Conservation (phyloP, 2,113 vertebrate genomes). For the Poeciliopsis retropinna region DNA sequence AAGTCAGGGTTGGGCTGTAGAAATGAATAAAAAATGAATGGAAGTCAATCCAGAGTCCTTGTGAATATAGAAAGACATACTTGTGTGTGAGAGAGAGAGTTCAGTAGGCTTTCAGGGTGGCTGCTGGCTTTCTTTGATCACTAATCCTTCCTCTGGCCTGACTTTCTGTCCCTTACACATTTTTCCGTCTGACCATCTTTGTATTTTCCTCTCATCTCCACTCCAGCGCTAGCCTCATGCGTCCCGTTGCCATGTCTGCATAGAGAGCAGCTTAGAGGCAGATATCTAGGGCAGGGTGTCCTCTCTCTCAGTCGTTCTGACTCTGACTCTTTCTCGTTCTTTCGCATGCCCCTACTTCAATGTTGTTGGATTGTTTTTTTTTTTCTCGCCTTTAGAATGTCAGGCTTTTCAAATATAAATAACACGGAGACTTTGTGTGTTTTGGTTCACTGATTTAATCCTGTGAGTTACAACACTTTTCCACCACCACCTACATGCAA, state of each 20-base stretch:
- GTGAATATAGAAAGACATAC: no score
- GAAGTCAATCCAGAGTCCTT: no score
- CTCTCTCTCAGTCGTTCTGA: slow-evolving; percentile 32
- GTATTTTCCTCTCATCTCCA: slow-evolving; percentile 54
- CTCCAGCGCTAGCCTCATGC: slow-evolving; percentile 16
- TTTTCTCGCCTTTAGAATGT: neutral
- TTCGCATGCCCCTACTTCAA: neutral
- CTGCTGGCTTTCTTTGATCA: slow-evolving; percentile 67
- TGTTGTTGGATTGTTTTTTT: neutral
- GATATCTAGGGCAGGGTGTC: slow-evolving; percentile 54
- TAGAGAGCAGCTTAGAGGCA: slow-evolving; percentile 58
- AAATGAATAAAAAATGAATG: no score
- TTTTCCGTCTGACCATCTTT: slow-evolving; percentile 47
- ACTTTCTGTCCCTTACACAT: slow-evolving; percentile 24
- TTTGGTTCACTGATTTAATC: neutral
- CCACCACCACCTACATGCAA: neutral
- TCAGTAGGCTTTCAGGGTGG: slow-evolving; percentile 48
- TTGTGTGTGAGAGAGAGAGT: neutral
- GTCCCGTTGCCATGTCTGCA: slow-evolving; percentile 53
- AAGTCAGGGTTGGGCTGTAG: no score
- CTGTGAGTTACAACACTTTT: neutral
- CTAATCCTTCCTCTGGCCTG: slow-evolving; percentile 71
- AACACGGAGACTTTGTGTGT: neutral
- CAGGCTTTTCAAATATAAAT: neutral
- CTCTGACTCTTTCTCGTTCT: slow-evolving; percentile 1